phyloP scores from a whole-genome alignment of 2,113 vertebrate species.

The Typhlomys cinereus region DNA sequence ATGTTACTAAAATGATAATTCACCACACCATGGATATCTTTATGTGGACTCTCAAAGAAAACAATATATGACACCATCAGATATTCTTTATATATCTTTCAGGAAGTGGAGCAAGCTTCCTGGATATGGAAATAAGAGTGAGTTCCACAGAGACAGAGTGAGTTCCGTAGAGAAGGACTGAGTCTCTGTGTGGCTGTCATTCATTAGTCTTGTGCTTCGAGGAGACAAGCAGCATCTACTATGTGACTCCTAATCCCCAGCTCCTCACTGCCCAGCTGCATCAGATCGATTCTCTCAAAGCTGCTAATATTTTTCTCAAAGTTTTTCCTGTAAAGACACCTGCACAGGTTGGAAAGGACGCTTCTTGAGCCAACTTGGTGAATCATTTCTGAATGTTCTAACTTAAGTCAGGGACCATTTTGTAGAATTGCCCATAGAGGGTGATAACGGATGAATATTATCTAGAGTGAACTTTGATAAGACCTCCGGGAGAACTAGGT shows the following conservation, averaged over 20 bases:
- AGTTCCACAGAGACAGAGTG: too few relatives aligned
- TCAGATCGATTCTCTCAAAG: background rate
- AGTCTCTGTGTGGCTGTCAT: too few relatives aligned
- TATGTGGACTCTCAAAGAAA: background rate
- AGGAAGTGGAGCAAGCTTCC: too few relatives aligned
- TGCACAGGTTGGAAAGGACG: background rate
- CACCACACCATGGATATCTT: too few relatives aligned
- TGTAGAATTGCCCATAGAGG: background rate
- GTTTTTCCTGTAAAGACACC: background rate
- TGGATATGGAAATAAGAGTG: too few relatives aligned
- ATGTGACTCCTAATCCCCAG: background rate
- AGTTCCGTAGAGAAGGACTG: too few relatives aligned
- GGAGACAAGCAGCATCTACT: background rate
- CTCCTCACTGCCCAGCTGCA: background rate
- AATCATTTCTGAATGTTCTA: background rate
- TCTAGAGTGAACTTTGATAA: background rate
- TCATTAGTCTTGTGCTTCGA: background rate
- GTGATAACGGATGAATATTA: background rate
- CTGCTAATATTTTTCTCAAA: background rate
- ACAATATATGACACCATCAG: background rate
- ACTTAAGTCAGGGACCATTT: background rate
- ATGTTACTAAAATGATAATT: background rate
- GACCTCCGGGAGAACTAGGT: background rate
- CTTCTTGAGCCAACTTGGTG: too few relatives aligned
- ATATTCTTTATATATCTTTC: too few relatives aligned